Conservation (phyloP, 2,888 invertebrate genomes). For the Eucera pruinosa region DNA sequence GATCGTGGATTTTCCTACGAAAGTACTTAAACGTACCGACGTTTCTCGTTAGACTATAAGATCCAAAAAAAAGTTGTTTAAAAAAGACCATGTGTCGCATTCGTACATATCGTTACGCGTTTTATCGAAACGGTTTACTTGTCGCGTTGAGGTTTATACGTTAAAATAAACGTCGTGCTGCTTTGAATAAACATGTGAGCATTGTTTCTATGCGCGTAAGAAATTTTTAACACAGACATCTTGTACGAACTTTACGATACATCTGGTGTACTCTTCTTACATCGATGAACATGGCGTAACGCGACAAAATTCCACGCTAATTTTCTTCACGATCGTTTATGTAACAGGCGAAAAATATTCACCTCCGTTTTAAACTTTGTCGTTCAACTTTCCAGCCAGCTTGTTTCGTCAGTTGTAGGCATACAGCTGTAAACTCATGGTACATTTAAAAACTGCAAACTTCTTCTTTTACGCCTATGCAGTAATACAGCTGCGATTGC, state of each 20-base stretch:
- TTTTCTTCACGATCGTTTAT: neutral
- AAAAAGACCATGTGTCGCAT: neutral
- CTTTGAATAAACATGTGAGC: slow-evolving; percentile 28
- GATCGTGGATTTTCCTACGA: slow-evolving; percentile 4
- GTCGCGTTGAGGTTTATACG: slow-evolving; percentile 13
- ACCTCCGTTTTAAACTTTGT: neutral
- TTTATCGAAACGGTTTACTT: slow-evolving; percentile 12
- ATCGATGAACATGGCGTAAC: slow-evolving; percentile 38
- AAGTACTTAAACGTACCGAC: neutral
- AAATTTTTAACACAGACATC: slow-evolving; percentile 42
- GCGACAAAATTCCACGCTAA: neutral
- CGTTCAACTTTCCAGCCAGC: neutral
- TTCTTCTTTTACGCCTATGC: slow-evolving; percentile 49
- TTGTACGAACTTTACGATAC: slow-evolving; percentile 31
- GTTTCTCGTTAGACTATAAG: neutral
- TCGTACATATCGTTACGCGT: slow-evolving; percentile 7
- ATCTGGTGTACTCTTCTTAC: slow-evolving; percentile 31
- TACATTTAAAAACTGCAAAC: slow-evolving; percentile 44
- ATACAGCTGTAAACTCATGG: slow-evolving; percentile 11
- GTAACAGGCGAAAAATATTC: neutral
- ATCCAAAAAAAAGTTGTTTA: slow-evolving; percentile 11
- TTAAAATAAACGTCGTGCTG: slow-evolving; percentile 26
- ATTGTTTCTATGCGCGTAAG: slow-evolving; percentile 22
- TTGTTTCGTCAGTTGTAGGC: neutral
- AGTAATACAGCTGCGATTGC: slow-evolving; percentile 49